phyloP scores from a whole-genome alignment of 1,140 invertebrate genomes.

The Mizuhopecten yessoensis region DNA sequence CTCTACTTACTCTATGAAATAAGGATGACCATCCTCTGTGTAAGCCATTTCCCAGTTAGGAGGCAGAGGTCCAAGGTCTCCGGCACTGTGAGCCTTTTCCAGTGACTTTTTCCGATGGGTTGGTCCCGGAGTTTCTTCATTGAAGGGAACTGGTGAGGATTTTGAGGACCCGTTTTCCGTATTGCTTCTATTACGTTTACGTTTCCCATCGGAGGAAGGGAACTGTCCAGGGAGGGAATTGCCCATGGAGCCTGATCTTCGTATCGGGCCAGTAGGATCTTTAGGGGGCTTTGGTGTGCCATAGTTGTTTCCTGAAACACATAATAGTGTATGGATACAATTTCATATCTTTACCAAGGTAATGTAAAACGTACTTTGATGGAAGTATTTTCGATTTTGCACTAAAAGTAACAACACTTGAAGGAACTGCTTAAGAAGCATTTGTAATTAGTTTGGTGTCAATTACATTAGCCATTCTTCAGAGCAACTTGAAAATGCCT shows the following conservation, averaged over 20 bases:
- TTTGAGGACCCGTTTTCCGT: conserved; percentile 76
- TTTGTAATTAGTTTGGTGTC: no score
- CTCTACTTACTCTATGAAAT: conserved; percentile 97
- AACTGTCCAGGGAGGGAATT: conserved; percentile 84
- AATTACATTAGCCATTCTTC: no score
- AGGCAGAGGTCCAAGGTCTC: conserved; percentile 93
- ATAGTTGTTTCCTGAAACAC: conserved; percentile 83
- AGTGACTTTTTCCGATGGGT: conserved; percentile 74
- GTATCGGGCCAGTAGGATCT: conserved; percentile 77
- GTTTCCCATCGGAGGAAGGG: conserved; percentile 86
- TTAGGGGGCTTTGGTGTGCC: conserved; percentile 84
- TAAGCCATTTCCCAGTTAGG: conserved; percentile 98
- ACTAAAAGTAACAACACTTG: no score
- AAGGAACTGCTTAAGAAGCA: no score
- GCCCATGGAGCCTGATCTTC: conserved; percentile 78
- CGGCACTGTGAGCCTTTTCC: conserved; percentile 72
- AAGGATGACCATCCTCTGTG: conserved; percentile 97
- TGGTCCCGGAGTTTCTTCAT: conserved; percentile 71
- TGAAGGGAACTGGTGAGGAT: conserved; percentile 68
- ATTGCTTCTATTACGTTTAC: conserved; percentile 86
- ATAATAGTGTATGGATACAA: not conserved
- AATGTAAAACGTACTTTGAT: no score
- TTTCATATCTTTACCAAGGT: no score
- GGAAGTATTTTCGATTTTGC: no score
- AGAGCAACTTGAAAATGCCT: no score